Evolutionary conservation across 2,797 vertebrate species (phyloP), one percentile per base, ranked within the genome.

Genomic region (Sparus aurata): DNA sequence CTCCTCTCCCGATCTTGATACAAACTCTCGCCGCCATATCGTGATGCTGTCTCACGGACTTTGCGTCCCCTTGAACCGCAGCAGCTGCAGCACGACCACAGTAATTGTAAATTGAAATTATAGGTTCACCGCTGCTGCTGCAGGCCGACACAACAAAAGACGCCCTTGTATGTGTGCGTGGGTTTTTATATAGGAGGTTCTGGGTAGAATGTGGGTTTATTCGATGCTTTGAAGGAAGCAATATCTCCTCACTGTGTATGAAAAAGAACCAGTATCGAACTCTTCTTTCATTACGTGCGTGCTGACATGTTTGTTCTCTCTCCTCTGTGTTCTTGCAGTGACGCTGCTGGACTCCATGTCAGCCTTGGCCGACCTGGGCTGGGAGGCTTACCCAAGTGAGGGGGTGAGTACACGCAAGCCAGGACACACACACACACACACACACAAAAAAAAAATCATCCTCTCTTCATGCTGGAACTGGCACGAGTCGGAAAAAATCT

Each of bases 291-390:
- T 11, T 52, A n/a, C 43, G 16, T 73, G 53, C 18, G 34, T 74
- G 34, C 81, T 84, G 54, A 85, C 43, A 23, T 76, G 12, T 73
- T 71, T 81, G 13, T 62, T 79, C 15, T 86, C 34, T 80, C 18
- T 83, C 75, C 75, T 85, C 2, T 43, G 4, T 89, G 34, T 84
- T 75, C 68, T 86, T 90, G 70, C 89, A 96, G 96, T 96, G 76
- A 96, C 96, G 12, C 89, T 96, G 83, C 90, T 96, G 91, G 96
- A 96, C 88, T 96, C 96, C 38, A 96, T 96, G 96, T 96, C 95
- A 27, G 95, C 96, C 22, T 87, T 95, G 89, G 96, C 96, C 38
- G 95, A 96, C 90, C 93, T 96, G 60, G 96, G 95, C 85, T 96
- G 96, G 96, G 95, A 96, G 92, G 95, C 96, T 23, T 96, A 96